A percentile compares a stretch with the other conserved stretches of the same genome.
Conservation (phyloP, 2,797 vertebrate species). For the Schizothorax lantsangensis region DNA sequence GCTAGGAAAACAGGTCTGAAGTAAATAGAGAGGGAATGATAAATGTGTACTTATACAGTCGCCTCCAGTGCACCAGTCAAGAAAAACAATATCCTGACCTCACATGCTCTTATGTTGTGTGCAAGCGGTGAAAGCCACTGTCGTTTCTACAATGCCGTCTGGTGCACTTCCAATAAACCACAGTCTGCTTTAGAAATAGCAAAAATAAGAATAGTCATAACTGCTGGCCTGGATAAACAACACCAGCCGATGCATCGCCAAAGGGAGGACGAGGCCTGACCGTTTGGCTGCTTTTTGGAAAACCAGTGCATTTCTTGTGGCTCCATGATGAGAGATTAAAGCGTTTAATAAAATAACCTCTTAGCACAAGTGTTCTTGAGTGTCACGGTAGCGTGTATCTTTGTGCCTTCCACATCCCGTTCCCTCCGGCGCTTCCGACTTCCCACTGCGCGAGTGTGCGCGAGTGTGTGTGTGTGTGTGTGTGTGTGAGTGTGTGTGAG, state of each 20-base stretch:
- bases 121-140: not conserved
- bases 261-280: not conserved
- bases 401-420: conserved; percentile 12
- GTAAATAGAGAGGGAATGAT: conserved; percentile 1
- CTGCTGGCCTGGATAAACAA: conserved; percentile 12
- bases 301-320: not conserved
- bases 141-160: not conserved
- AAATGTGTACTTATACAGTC: not conserved
- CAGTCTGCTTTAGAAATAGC: conserved; percentile 33
- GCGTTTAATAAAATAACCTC: not conserved
- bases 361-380: conserved; percentile 20
- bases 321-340: conserved; percentile 8
- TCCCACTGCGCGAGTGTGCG: not conserved
- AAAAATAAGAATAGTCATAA: conserved; percentile 24
- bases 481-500: not conserved
- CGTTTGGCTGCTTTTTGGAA: not conserved
- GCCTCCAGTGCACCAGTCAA: conserved; percentile 1
- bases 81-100: conserved; percentile 31
- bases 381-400: not conserved
- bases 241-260: not conserved
- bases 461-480: not conserved
- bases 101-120: not conserved
- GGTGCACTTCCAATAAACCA: not conserved
- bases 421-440: conserved; percentile 3
- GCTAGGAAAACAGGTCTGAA: not conserved